Base-by-base conservation (phyloP, 2,888 invertebrate species). In the Mesoligia furuncula region DNA sequence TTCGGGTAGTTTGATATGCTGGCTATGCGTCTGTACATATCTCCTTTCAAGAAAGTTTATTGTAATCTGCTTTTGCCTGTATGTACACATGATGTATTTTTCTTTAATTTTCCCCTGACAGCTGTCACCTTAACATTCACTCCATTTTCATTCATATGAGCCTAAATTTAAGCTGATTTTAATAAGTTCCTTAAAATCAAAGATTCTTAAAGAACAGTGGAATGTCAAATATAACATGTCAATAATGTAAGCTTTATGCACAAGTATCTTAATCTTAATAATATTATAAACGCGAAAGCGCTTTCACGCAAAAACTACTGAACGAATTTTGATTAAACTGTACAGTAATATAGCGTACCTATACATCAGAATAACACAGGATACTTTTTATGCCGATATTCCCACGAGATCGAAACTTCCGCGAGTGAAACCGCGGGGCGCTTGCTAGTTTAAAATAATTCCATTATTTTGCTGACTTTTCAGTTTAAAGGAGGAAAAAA, bases 401-500 rank as follows among this genome's bases (percentile, higher is more conserved):
- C 36, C 36, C 36, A 36, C 6, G 39, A 39, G 9, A 39, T 39
- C 39, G 1, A 39, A 0, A 36, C 36, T 36, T 36, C 4, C 6
- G 6, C 36, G 36, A 6, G 5, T 36, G 36, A 36, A 36, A 36
- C 0, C 36, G 36, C 36, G 36, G 0, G 36, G 36, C 36, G 6
- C 6, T 36, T 36, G 36, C 36, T 36, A 36, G 36, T 73, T 66
- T 54, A 67, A 13, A 62, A 62, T 67, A 45, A 67, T 61, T 68
- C 39, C 3, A 69, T 69, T 31, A 9, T 31, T 24, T 75, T 51
- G 27, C 51, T 27, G 51, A 54, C 8, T 59, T 62, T 9, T 65
- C n/a, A 36, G 9, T 69, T 4, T 27, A n/a, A 66, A 45, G 51
- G 15, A 9, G 7, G 51, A 27, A 66, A 45, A 80, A 81, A 6